Conservation (phyloP, 2,797 vertebrate species). For the Gallinago solitaria region DNA sequence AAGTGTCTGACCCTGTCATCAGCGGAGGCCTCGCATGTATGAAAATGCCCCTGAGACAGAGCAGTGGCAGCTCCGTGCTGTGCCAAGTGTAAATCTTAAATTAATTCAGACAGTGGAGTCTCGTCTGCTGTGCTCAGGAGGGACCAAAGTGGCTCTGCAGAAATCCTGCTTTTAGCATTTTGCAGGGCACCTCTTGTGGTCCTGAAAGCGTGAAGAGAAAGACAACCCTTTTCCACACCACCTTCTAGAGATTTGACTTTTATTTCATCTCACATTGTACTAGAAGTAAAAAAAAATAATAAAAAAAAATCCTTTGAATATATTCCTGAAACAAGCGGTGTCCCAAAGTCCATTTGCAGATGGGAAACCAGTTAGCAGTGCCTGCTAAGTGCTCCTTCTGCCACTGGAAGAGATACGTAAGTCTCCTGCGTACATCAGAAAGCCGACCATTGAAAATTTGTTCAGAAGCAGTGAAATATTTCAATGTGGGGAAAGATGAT, state of each 20-base stretch:
- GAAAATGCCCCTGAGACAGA: slow-evolving; percentile 28
- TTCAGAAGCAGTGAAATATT: not conserved
- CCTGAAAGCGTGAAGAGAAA: not conserved
- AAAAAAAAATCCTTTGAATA: not conserved
- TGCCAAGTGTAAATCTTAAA: slow-evolving; percentile 21
- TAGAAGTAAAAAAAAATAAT: not conserved
- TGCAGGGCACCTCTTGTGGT: not conserved
- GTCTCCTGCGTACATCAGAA: not conserved
- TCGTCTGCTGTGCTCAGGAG: not conserved
- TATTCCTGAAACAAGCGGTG: not conserved
- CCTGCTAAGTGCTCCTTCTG: not conserved
- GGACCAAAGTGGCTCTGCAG: not conserved
- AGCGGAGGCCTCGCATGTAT: not conserved
- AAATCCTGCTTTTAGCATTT: not conserved
- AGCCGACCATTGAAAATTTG: not conserved
- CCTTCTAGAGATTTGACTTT: not conserved
- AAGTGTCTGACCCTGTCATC: not conserved
- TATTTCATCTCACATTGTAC: not conserved
- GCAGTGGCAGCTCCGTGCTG: not conserved
- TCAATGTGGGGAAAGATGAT: not conserved
- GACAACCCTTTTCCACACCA: not conserved
- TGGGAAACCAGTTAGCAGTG: not conserved
- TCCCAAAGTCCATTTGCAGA: not conserved
- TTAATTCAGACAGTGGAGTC: slow-evolving; percentile 6
- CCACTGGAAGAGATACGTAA: not conserved